Conservation (phyloP, 1,140 invertebrate genomes). For the Lordiphosa stackelbergi region DNA sequence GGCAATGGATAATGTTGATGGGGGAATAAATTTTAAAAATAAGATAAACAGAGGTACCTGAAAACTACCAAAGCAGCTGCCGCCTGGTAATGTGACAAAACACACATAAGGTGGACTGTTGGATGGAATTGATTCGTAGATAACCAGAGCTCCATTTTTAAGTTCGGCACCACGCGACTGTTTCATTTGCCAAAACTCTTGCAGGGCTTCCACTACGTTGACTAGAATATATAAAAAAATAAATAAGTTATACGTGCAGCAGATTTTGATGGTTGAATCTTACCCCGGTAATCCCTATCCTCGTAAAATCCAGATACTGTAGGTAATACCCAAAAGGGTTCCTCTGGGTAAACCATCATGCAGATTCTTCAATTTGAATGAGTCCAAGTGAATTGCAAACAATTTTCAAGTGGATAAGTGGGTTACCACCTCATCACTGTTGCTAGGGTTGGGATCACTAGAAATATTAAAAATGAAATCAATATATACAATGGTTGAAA, state of each 20-base stretch:
- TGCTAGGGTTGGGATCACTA: too few relatives aligned
- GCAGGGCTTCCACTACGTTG: constrained; percentile 95
- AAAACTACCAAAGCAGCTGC: constrained; percentile 97
- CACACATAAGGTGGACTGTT: constrained; percentile 94
- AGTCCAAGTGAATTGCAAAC: too few relatives aligned
- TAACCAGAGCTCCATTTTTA: constrained; percentile 93
- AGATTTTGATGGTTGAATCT: too few relatives aligned
- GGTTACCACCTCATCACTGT: too few relatives aligned
- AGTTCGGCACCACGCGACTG: constrained; percentile 90
- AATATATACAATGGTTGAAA: too few relatives aligned
- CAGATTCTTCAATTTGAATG: neutral
- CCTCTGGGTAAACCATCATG: constrained; percentile 73
- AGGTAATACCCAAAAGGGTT: constrained; percentile 75
- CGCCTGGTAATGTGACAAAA: constrained; percentile 95
- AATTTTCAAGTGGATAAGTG: too few relatives aligned
- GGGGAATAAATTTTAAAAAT: neutral
- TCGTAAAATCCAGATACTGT: constrained; percentile 71
- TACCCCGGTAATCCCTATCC: constrained; percentile 70
- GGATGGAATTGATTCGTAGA: constrained; percentile 95
- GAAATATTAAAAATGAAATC: too few relatives aligned
- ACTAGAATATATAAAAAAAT: constrained; percentile 84
- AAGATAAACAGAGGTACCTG: constrained; percentile 80
- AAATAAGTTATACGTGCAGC: too few relatives aligned
- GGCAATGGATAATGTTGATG: constrained; percentile 1
- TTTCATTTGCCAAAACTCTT: constrained; percentile 99